Evolutionary conservation across 2,113 vertebrate species (phyloP).

Genomic region (Amia ocellicauda): DNA sequence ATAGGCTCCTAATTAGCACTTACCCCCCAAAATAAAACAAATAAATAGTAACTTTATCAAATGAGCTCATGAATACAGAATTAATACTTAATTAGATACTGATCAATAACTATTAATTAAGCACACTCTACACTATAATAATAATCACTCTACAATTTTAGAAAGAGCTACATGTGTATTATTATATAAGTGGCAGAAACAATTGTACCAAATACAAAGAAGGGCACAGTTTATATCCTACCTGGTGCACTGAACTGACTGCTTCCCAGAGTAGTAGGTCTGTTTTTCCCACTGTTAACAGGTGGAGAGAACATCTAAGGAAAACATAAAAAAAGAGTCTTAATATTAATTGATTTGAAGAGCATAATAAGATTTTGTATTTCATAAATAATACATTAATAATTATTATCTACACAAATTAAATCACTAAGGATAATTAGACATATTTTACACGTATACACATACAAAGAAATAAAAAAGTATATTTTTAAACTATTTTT

Average conservation of each 20-base stretch:
- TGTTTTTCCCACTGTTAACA: slow-evolving; percentile 92
- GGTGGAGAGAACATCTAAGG: slow-evolving; percentile 98
- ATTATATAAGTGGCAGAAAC: no score
- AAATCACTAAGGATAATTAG: no score
- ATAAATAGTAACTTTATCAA: slow-evolving; percentile 1
- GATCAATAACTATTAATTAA: neutral
- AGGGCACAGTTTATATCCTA: slow-evolving; percentile 65
- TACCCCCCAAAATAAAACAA: no score
- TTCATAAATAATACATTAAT: no score
- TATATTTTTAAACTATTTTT: no score
- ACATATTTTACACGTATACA: no score
- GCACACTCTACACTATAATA: neutral
- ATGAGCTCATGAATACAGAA: slow-evolving; percentile 11
- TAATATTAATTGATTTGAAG: no score
- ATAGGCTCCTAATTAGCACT: slow-evolving; percentile 21
- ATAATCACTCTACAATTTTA: slow-evolving; percentile 19
- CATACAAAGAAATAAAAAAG: no score
- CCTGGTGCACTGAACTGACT: slow-evolving; percentile 96
- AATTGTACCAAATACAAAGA: no score
- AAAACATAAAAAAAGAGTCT: neutral
- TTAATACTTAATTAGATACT: slow-evolving; percentile 2
- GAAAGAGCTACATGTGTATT: neutral
- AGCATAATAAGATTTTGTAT: no score
- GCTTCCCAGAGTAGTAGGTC: slow-evolving; percentile 93
- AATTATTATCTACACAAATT: no score